Evolutionary conservation across 2,888 invertebrate species (phyloP), one percentile per base, ranked within the genome.

Genomic region (Ferdinandea cuprea): DNA sequence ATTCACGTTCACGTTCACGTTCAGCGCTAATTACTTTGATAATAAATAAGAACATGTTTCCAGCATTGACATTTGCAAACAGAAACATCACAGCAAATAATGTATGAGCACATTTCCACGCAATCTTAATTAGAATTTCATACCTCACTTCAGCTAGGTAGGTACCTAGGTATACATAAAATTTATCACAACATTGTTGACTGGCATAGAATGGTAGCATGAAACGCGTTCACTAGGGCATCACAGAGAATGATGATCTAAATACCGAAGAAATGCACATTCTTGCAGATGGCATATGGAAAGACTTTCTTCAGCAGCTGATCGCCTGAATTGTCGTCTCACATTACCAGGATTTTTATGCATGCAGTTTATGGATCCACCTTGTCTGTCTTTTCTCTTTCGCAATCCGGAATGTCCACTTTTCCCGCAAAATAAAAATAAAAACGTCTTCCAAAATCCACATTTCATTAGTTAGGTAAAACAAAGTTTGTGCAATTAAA

Each of bases 351-450:
- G 58, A 50, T 8, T 11, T 35, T 35, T 35, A 5, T n/a, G n/a
- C n/a, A 48, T 65, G 15, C 19, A 28, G 42, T 30, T 65, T 59
- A 21, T 50, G 11, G 42, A 21, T 35, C n/a, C 28, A 21, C 6
- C 48, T 5, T 13, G 59, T 9, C 25, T 40, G 11, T n/a, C 50
- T 42, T 72, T 58, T 50, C 35, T 65, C 4, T 44, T 54, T 32
- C 42, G 28, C 35, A 59, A 66, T 54, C 73, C 54, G 54, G 79
- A 66, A 66, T 72, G 52, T 78, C 58, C 32, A 58, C 50, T 54
- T 77, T 77, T 56, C 11, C 13, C 25, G 32, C 52, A 63, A 71
- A 58, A 40, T 54, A 40, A 68, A 65, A 63, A 71, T 50, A 40
- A 61, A 40, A 68, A 65, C 25, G 15, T 35, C 19, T 58, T 6